Base-by-base conservation (phyloP, 2,113 vertebrate genomes). In the Baryphthengus martii region DNA sequence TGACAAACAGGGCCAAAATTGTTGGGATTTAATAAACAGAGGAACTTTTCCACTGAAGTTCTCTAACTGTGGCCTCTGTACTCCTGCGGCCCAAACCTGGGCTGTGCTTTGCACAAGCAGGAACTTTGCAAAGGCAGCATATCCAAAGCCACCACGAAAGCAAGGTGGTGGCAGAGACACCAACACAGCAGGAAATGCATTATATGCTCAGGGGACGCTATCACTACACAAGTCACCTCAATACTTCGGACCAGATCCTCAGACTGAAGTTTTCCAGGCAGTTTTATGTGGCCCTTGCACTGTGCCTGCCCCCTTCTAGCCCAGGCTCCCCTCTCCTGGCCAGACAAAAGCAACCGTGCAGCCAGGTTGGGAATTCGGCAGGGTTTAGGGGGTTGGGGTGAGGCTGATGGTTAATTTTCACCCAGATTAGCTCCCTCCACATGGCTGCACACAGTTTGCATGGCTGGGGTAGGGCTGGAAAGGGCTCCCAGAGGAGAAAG, bases 91-190 rank as follows among this genome's bases (percentile, higher is more conserved):
- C 76, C 56, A 87, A 53, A 58, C 6, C 16, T 16, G 17, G 55
- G 25, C 59, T 66, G 63, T 1, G 2, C 37, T 74, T 52, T 10
- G 29, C 37, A 6, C 0, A 0, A 37, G 25, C 70, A 56, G 77
- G 44, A 87, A 24, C 63, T 56, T 23, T 75, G 33, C 44, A 39
- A 85, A 75, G n/a, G 39, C 35, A 75, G 35, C 16, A 25, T 0
- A 0, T 20, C 62, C 80, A 72, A 78, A 85, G 52, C 42, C 65
- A 47, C 42, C n/a, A 33, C 0, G 2, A 72, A 75, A 73, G 56
- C 39, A 35, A 21, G 12, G 19, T 11, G 25, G 52, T 71, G 53
- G 37, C 45, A 72, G 37, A 82, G 28, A 68, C 6, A 31, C 17
- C 74, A 90, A 58, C 1, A 1, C 10, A 58, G 21, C 42, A 10